A percentile compares a stretch with the other conserved stretches of the same genome.
phyloP scores from a whole-genome alignment of 2,888 invertebrate genomes.

The Leucoma salicis region DNA sequence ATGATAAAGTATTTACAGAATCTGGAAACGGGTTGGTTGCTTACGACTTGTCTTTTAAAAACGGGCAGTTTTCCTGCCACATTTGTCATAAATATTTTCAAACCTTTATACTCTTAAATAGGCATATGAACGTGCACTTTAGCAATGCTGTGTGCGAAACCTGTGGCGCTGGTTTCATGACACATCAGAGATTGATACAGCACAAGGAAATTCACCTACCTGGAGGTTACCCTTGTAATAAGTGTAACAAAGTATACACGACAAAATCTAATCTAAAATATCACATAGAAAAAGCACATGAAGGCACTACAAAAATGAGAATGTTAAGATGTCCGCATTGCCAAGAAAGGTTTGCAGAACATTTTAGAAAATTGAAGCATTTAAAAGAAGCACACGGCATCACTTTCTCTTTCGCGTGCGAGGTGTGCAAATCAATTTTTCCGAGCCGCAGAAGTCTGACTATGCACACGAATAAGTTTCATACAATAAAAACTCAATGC shows the following conservation, averaged over 20 bases:
- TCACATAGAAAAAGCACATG: slow-evolving; percentile 58
- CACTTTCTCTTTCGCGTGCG: slow-evolving; percentile 59
- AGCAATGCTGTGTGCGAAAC: slow-evolving; percentile 64
- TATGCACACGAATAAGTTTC: slow-evolving; percentile 61
- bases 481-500: slow-evolving; percentile 68
- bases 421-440: slow-evolving; percentile 55
- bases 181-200: slow-evolving; percentile 56
- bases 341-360: slow-evolving; percentile 58
- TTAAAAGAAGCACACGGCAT: slow-evolving; percentile 60
- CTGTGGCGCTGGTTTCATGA: slow-evolving; percentile 64
- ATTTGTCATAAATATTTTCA: slow-evolving; percentile 57
- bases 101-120: slow-evolving; percentile 60
- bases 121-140: slow-evolving; percentile 70
- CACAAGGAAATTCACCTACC: slow-evolving; percentile 63
- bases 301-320: slow-evolving; percentile 52
- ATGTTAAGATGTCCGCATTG: slow-evolving; percentile 61
- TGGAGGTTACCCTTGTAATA: slow-evolving; percentile 61
- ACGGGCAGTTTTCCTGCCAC: slow-evolving; percentile 58
- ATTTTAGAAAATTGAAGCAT: slow-evolving; percentile 63
- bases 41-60: slow-evolving; percentile 48
- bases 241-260: slow-evolving; percentile 71
- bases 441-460: slow-evolving; percentile 53
- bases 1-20: slow-evolving; percentile 48
- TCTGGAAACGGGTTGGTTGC: slow-evolving; percentile 58
- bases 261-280: slow-evolving; percentile 64